Percentiles rank a stretch among this genome's conserved stretches.
Evolutionary conservation across 2,888 invertebrate species (phyloP).

Genomic region (Oscheius sp.): DNA sequence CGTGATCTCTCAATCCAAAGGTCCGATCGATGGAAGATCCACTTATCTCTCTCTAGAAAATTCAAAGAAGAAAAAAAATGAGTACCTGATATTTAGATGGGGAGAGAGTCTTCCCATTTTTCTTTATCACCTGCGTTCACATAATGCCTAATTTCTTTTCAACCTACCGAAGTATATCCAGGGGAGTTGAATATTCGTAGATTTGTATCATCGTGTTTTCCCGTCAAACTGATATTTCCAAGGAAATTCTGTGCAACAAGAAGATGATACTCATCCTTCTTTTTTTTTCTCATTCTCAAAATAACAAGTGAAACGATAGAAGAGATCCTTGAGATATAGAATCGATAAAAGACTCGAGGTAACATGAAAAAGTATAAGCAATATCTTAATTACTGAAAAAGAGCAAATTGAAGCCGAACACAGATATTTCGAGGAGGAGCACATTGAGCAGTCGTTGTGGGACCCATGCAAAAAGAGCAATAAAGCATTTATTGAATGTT

Average conservation of each 20-base stretch:
- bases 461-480: background rate
- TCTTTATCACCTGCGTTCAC: too few relatives aligned
- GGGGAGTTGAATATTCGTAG: slow-evolving; percentile 63
- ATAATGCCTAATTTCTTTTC: background rate
- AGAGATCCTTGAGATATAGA: background rate
- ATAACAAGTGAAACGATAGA: background rate
- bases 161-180: slow-evolving; percentile 10
- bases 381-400: background rate
- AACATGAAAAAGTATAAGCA: background rate
- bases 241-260: slow-evolving; percentile 92
- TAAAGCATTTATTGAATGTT: too few relatives aligned
- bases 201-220: slow-evolving; percentile 79
- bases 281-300: background rate
- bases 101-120: too few relatives aligned
- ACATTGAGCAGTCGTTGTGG: background rate
- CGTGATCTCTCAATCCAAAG: background rate
- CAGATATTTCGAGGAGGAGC: slow-evolving; percentile 6
- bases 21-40: too few relatives aligned
- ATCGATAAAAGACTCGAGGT: too few relatives aligned
- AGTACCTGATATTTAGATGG: too few relatives aligned
- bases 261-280: slow-evolving; percentile 72
- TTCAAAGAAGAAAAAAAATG: too few relatives aligned
- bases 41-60: too few relatives aligned
- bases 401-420: background rate
- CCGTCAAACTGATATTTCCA: slow-evolving; percentile 92